Percentiles rank a stretch among this genome's conserved stretches.
Conservation (phyloP, 2,113 vertebrate genomes). For the Muntiacus reevesi region DNA sequence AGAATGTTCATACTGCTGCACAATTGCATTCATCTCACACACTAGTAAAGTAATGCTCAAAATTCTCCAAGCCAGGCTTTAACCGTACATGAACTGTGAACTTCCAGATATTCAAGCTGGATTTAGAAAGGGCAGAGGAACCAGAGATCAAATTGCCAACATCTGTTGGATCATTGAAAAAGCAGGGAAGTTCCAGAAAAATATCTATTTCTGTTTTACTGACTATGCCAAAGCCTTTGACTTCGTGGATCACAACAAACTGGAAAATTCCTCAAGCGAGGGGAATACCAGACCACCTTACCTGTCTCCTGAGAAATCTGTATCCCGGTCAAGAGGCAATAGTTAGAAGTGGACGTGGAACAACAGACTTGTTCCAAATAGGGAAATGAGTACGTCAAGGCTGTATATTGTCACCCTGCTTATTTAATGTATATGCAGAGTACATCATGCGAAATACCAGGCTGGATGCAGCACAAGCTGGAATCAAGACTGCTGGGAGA, state of each 20-base stretch:
- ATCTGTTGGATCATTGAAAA: not conserved
- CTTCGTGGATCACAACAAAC: not conserved
- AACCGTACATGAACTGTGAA: not conserved
- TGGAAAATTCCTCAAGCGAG: not conserved
- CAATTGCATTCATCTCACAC: not conserved
- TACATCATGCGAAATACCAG: fast-evolving
- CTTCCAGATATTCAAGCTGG: not conserved
- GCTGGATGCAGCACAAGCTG: not conserved
- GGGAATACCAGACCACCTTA: not conserved
- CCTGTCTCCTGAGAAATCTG: not conserved
- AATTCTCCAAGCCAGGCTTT: not conserved
- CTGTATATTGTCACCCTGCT: not conserved
- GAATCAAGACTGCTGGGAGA: not conserved
- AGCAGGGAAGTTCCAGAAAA: not conserved
- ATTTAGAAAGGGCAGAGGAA: not conserved
- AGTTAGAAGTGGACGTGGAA: not conserved
- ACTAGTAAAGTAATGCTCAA: not conserved
- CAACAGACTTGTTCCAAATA: not conserved
- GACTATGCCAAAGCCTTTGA: not conserved
- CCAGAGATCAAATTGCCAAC: not conserved
- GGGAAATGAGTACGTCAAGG: not conserved
- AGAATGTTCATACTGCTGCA: not conserved
- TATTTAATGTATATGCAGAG: not conserved
- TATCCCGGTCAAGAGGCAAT: not conserved
- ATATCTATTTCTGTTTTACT: not conserved